phyloP scores from a whole-genome alignment of 1,140 invertebrate genomes.

The Drosophila hydei region DNA sequence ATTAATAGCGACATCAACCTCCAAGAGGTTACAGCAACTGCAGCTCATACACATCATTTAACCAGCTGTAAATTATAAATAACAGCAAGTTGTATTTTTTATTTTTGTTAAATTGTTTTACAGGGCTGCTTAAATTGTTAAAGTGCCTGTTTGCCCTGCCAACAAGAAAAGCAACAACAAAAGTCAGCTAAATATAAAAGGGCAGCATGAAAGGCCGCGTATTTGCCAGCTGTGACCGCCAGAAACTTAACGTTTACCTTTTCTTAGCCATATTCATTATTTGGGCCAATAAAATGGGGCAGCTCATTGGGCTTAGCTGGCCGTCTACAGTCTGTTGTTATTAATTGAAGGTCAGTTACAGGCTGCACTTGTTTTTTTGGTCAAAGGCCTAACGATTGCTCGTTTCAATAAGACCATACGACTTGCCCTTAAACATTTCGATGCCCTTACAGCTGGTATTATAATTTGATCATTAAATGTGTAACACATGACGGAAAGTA shows the following conservation, averaged over 20 bases:
- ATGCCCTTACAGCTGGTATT: too few relatives aligned
- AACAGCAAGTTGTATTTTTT: slow-evolving; percentile 32
- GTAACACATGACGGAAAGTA: too few relatives aligned
- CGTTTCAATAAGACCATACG: slow-evolving; percentile 42
- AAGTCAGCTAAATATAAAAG: slow-evolving; percentile 27
- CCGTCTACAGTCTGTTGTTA: slow-evolving; percentile 35
- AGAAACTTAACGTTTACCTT: slow-evolving; percentile 43
- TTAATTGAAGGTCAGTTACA: slow-evolving; percentile 56
- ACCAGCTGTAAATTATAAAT: slow-evolving; percentile 58
- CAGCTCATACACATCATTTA: slow-evolving; percentile 32
- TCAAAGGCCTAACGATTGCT: slow-evolving; percentile 33
- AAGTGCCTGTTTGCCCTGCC: slow-evolving; percentile 23
- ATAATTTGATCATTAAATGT: too few relatives aligned
- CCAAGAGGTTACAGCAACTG: slow-evolving; percentile 66
- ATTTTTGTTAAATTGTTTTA: slow-evolving; percentile 65
- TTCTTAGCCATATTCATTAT: slow-evolving; percentile 70
- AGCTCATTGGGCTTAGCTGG: slow-evolving; percentile 55
- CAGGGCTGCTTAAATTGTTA: slow-evolving; percentile 46
- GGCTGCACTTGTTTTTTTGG: slow-evolving; percentile 5
- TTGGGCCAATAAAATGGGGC: slow-evolving; percentile 70
- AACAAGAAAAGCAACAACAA: slow-evolving; percentile 32
- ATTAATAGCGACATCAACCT: slow-evolving; percentile 66
- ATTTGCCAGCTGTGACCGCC: slow-evolving; percentile 54
- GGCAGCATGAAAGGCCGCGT: slow-evolving; percentile 43
- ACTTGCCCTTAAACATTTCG: slow-evolving; percentile 24